Evolutionary conservation across 1,140 invertebrate genomes (phyloP).

Genomic region (Leptinotarsa texana): DNA sequence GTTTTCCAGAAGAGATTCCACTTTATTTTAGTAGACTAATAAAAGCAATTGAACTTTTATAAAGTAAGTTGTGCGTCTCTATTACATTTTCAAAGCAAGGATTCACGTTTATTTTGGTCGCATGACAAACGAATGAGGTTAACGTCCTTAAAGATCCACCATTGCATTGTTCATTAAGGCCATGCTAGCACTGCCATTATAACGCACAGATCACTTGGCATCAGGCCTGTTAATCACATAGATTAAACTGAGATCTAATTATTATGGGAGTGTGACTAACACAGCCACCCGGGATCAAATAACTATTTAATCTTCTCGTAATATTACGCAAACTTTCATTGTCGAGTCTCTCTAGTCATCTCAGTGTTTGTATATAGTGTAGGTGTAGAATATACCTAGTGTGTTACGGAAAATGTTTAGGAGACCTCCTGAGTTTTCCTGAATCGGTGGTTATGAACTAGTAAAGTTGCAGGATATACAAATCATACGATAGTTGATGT

Average conservation of each 20-base stretch:
- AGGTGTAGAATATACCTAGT: too few relatives aligned
- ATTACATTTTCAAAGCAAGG: background rate
- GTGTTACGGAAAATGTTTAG: too few relatives aligned
- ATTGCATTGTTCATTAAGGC: conserved; percentile 13
- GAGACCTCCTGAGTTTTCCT: too few relatives aligned
- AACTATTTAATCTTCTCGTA: background rate
- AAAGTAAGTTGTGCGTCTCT: too few relatives aligned
- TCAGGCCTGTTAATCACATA: conserved; percentile 4
- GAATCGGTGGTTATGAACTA: too few relatives aligned
- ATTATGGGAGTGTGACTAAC: conserved; percentile 2
- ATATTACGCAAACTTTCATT: background rate
- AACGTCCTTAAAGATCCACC: background rate
- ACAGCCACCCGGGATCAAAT: conserved; percentile 4
- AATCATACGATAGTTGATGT: too few relatives aligned
- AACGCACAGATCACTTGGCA: conserved; percentile 11
- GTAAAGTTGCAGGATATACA: too few relatives aligned
- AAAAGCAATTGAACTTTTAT: too few relatives aligned
- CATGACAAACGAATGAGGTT: background rate
- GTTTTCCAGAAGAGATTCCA: too few relatives aligned
- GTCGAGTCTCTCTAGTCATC: too few relatives aligned
- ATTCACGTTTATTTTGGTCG: conserved; percentile 1
- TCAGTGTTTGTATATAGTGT: too few relatives aligned
- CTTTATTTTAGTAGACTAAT: too few relatives aligned
- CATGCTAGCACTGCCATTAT: background rate
- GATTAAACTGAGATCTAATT: conserved; percentile 9